These are phyloP conservation scores for Seira sanloemensis DNA, from an alignment of 2,888 invertebrate genomes.

Conservation along the genomic window DNA sequence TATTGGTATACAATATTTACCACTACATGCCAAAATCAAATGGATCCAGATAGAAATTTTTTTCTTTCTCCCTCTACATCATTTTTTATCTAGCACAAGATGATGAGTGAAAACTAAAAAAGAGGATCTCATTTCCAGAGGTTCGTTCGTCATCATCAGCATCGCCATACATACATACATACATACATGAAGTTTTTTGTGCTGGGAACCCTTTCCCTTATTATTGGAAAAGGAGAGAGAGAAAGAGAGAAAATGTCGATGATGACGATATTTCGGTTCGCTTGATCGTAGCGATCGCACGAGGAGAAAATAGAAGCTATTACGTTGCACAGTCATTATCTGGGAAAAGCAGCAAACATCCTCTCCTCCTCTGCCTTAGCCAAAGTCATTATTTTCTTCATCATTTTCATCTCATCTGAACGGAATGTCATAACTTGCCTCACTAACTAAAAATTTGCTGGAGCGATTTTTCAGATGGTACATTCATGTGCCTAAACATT, in stretches of 20 bases:
- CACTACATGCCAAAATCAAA: background rate
- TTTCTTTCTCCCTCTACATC: background rate
- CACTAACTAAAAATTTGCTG: background rate
- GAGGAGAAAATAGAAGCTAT: conserved; percentile 24
- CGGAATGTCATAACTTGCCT: conserved; percentile 4
- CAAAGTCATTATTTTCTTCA: conserved; percentile 4
- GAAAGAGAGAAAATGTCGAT: background rate
- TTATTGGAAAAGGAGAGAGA: background rate
- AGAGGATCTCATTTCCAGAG: conserved; percentile 43
- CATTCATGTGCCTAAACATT: no score
- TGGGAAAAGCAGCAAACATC: conserved; percentile 2
- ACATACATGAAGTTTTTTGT: background rate
- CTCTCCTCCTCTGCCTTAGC: background rate
- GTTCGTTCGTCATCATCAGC: background rate
- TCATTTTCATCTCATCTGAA: conserved; percentile 4
- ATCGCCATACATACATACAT: conserved; percentile 1
- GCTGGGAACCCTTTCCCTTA: background rate
- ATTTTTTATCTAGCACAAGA: background rate
- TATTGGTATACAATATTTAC: background rate
- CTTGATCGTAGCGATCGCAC: background rate
- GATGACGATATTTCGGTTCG: background rate
- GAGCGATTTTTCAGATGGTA: background rate
- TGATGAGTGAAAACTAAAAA: conserved; percentile 5
- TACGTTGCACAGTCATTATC: conserved; percentile 35
- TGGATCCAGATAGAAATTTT: background rate